Evolutionary conservation across 2,888 invertebrate genomes (phyloP).

Genomic region (Tanypteryx hageni): DNA sequence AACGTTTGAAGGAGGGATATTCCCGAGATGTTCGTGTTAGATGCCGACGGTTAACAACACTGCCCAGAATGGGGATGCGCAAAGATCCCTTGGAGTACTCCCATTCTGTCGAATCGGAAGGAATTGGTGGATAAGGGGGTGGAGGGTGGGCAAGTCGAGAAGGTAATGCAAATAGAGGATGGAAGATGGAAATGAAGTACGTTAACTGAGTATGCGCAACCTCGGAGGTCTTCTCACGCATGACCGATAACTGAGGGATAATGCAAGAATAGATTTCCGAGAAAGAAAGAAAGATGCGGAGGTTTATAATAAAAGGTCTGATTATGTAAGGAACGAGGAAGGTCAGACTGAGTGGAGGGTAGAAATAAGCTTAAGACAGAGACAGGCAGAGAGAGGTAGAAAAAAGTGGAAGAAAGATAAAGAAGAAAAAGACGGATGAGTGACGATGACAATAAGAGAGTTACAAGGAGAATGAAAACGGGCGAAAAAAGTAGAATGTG

Average conservation of each 20-base stretch:
- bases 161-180: background rate
- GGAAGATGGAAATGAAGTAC: background rate
- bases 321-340: background rate
- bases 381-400: too few species aligned
- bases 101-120: background rate
- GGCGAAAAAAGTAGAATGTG: background rate
- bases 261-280: background rate
- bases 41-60: background rate
- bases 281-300: background rate
- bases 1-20: constrained; percentile 14
- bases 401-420: too few species aligned
- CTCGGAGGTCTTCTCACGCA: too few species aligned
- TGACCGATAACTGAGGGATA: background rate
- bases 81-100: background rate
- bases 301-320: background rate
- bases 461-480: background rate
- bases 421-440: too few species aligned
- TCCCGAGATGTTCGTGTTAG: background rate
- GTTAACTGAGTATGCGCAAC: background rate
- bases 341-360: background rate
- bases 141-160: background rate
- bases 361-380: too few species aligned
- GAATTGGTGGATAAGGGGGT: background rate
- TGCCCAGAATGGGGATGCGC: background rate
- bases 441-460: too few species aligned